Base-by-base conservation (phyloP, 2,888 invertebrate genomes). In the Mycogona germanica region DNA sequence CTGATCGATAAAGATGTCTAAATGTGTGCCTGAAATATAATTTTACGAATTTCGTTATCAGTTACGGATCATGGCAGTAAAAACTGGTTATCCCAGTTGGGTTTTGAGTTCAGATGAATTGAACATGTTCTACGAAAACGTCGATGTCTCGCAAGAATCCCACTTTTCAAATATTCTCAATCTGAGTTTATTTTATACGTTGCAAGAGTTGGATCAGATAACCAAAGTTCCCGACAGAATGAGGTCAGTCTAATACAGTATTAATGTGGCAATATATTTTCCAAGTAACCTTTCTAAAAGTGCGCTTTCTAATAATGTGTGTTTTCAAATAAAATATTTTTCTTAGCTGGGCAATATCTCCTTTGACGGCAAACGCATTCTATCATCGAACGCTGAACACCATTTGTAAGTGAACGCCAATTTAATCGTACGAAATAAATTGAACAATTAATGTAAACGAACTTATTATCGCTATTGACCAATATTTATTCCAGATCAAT, bases 401-500 rank as follows among this genome's bases (percentile, higher is more conserved):
- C 21, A 46, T 46, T 25, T 23, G 46, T 46, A 46, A 46, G 46
- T n/a, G 9, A 9, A 46, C 9, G 19, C 46, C 7, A 46, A 17
- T 14, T 17, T 9, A n/a, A n/a, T 17, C 9, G 9, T 17, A 41
- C 9, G 9, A 14, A 9, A 9, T 41, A n/a, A 17, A 35, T 35
- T 35, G 35, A n/a, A n/a, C n/a, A n/a, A n/a, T n/a, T n/a, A 9
- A 32, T 32, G 9, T 9, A 32, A 32, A 32, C 35, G 9, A 32
- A 32, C 35, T 32, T 32, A n/a, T n/a, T n/a, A n/a, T n/a, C n/a
- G n/a, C n/a, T n/a, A n/a, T n/a, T n/a, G n/a, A n/a, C n/a, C n/a
- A n/a, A n/a, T n/a, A n/a, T n/a, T n/a, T n/a, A n/a, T n/a, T n/a
- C n/a, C n/a, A n/a, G n/a, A n/a, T n/a, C n/a, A n/a, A n/a, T n/a